Evolutionary conservation across 2,888 invertebrate genomes (phyloP).

Genomic region (Tricholauxania praeusta): DNA sequence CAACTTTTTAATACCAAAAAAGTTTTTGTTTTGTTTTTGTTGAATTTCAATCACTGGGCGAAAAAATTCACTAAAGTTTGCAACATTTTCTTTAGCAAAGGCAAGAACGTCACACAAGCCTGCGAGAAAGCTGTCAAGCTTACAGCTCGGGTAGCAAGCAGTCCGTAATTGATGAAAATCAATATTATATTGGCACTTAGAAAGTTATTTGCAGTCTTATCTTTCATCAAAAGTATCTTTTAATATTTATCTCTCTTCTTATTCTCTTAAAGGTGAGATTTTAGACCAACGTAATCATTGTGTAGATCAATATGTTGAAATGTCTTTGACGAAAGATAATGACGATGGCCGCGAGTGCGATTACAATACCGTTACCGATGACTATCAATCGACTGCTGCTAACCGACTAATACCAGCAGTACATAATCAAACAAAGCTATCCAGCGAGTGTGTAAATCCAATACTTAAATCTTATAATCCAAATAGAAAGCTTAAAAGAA

Average conservation of each 20-base stretch:
- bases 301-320: constrained; percentile 52
- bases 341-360: no score
- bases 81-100: no score
- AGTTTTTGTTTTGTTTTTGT: no score
- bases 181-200: no score
- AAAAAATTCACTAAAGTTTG: no score
- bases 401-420: background rate
- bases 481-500: constrained; percentile 65
- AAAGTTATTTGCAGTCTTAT: background rate
- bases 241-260: background rate
- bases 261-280: constrained; percentile 54
- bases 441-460: constrained; percentile 51
- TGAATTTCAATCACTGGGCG: no score
- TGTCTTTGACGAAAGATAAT: constrained; percentile 54
- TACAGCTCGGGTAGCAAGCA: no score
- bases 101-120: no score
- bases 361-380: background rate
- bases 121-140: no score
- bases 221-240: background rate
- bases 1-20: no score
- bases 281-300: constrained; percentile 58
- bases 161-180: no score
- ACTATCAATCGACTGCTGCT: background rate
- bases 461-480: constrained; percentile 66
- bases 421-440: background rate